phyloP scores from a whole-genome alignment of 2,797 vertebrate species.

The Lycodopsis pacificus region DNA sequence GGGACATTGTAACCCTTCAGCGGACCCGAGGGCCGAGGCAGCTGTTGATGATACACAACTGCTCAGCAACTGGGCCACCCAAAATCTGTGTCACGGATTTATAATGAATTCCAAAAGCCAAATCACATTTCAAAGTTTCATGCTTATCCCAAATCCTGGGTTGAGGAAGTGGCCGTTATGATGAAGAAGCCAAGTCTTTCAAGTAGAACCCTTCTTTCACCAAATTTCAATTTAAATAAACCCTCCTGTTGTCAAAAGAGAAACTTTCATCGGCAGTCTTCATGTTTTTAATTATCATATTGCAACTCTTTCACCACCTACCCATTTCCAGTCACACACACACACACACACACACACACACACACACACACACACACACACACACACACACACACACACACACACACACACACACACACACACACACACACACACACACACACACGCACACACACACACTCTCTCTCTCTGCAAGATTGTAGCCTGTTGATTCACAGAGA shows the following conservation, averaged over 20 bases:
- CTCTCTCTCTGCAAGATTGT: conserved; percentile 26
- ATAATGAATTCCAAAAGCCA: conserved; percentile 43
- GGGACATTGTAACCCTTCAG: conserved; percentile 23
- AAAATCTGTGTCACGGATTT: conserved; percentile 37
- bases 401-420: neutral
- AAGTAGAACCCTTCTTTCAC: conserved; percentile 51
- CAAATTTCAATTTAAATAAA: conserved; percentile 58
- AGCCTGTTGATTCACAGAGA: conserved; percentile 45
- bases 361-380: conserved; percentile 13
- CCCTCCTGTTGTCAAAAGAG: conserved; percentile 43
- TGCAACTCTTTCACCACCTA: conserved; percentile 51
- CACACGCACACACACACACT: neutral
- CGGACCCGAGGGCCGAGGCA: conserved; percentile 10
- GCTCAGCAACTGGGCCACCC: conserved; percentile 38
- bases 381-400: conserved; percentile 15
- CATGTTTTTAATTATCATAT: conserved; percentile 50
- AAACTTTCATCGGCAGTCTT: conserved; percentile 52
- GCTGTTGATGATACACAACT: conserved; percentile 21
- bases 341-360: conserved; percentile 5
- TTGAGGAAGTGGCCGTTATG: conserved; percentile 39
- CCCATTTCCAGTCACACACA: conserved; percentile 25
- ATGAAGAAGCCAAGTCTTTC: conserved; percentile 40
- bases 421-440: conserved; percentile 1
- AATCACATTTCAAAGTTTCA: conserved; percentile 47
- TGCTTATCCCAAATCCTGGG: conserved; percentile 23